phyloP scores from a whole-genome alignment of 2,888 invertebrate species.

The Tryphoninae sp. region DNA sequence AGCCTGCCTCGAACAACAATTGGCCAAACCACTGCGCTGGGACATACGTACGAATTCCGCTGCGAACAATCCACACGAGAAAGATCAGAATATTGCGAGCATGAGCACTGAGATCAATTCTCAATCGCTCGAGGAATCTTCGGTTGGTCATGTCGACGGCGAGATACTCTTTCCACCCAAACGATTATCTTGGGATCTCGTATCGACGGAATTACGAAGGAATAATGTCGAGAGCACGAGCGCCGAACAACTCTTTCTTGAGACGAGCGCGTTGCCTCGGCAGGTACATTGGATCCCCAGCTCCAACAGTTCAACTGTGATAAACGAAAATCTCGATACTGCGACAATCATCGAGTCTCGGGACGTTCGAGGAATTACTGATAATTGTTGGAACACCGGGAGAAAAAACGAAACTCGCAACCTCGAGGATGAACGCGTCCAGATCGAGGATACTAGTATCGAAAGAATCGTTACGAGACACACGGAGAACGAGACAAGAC shows the following conservation, averaged over 20 bases:
- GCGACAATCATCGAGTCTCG: not conserved
- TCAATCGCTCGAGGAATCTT: not conserved
- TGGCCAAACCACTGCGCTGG: slow-evolving; percentile 83
- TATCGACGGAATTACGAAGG: slow-evolving; percentile 22
- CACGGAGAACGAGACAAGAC: slow-evolving; percentile 82
- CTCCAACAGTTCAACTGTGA: not conserved
- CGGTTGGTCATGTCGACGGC: not conserved
- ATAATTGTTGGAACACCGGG: slow-evolving; percentile 44
- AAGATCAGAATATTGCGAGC: slow-evolving; percentile 8
- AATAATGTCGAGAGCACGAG: slow-evolving; percentile 10
- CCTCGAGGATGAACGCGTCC: not conserved
- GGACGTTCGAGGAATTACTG: not conserved
- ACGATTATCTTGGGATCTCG: slow-evolving; percentile 55
- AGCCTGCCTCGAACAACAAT: slow-evolving; percentile 82
- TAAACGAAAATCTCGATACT: not conserved
- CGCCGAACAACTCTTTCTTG: slow-evolving; percentile 43
- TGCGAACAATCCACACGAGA: slow-evolving; percentile 9
- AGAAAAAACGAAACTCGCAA: not conserved
- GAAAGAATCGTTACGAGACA: slow-evolving; percentile 40
- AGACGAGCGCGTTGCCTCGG: slow-evolving; percentile 40
- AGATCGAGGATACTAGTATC: not conserved
- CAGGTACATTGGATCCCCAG: slow-evolving; percentile 44
- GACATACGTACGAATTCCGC: slow-evolving; percentile 67
- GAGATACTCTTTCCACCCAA: slow-evolving; percentile 18
- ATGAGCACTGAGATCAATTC: not conserved